Evolutionary conservation across 2,888 invertebrate genomes (phyloP), one percentile per base, ranked within the genome.

Genomic region (Drosophila aldrichi): DNA sequence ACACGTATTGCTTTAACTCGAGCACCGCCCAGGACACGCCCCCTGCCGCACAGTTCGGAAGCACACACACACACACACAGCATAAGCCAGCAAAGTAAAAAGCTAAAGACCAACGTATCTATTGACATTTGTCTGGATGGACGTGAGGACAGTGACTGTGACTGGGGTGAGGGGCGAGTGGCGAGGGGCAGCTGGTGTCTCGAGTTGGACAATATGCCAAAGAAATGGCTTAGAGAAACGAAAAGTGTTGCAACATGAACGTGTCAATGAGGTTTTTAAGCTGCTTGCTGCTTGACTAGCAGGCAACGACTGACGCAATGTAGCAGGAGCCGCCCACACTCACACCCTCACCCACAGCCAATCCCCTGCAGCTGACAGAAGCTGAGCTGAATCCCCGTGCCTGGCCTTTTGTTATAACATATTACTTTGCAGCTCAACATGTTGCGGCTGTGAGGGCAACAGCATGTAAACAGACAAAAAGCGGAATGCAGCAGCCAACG

Each of bases 221-320:
- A 73, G 76, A 79, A 79, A 74, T 71, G 72, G 70, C 82, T 84
- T 76, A 66, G 63, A 70, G 63, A 57, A 70, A 65, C 73, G 65
- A 72, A 82, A 70, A 82, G 82, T 84, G 84, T 73, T 80, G 88
- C 80, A 77, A 56, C 75, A 61, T 46, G 69, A 66, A 87, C 84
- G 87, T 86, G 86, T 86, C 88, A 86, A 86, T 84, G 88, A 80
- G 87, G 87, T 71, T 87, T 74, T 76, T 76, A 79, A 88, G 88
- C 74, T 73, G 20, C 70, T 70, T 70, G 54, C 69, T 55, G 48
- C 62, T 64, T 71, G 66, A 63, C 57, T 68, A 64, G 32, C 64
- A 44, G 63, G 34, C 56, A 48, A 38, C 43, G 43, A 52, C 69
- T 66, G 69, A 63, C 65, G 59, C 57, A 61, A 70, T 68, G 57